A percentile compares a stretch with the other conserved stretches of the same genome.
Evolutionary conservation across 1,140 invertebrate species (phyloP).

Genomic region (Tribolium castaneum): DNA sequence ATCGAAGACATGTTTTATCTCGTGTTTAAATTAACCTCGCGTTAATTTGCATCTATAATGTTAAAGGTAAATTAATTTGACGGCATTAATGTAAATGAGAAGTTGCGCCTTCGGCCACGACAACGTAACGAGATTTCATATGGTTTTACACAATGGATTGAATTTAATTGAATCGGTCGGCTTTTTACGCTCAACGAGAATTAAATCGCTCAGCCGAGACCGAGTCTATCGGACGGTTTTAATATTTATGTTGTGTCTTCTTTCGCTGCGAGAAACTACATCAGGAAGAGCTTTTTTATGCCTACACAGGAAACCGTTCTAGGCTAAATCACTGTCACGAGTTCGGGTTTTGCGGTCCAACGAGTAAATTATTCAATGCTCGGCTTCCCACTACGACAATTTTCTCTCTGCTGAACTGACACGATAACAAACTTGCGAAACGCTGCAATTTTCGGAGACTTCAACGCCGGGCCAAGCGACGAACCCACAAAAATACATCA

Average conservation of each 20-base stretch:
- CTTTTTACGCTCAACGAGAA: conserved; percentile 1
- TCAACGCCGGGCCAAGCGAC: neutral
- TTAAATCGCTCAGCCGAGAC: neutral
- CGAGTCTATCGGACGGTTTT: neutral
- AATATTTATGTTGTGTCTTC: neutral
- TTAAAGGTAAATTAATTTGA: conserved; percentile 59
- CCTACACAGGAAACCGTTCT: neutral
- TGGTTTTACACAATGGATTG: conserved; percentile 27
- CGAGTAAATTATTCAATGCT: neutral
- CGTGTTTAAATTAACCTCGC: conserved; percentile 58
- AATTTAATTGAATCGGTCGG: conserved; percentile 22
- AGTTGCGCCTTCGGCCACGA: conserved; percentile 23
- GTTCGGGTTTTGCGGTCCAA: neutral
- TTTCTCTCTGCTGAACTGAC: neutral
- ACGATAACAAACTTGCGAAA: neutral
- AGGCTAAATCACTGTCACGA: neutral
- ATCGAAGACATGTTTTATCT: conserved; percentile 58
- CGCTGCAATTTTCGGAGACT: neutral
- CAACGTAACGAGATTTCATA: conserved; percentile 27
- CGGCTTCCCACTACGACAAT: neutral
- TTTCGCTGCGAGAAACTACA: neutral
- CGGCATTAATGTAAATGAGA: conserved; percentile 59
- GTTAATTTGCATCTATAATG: conserved; percentile 60
- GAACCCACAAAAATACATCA: neutral
- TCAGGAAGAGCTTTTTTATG: neutral